Percentiles rank a stretch among this genome's conserved stretches.
These are phyloP conservation scores for Brenthis hecate DNA, from an alignment of 2,888 invertebrate genomes.

Conservation along the genomic window DNA sequence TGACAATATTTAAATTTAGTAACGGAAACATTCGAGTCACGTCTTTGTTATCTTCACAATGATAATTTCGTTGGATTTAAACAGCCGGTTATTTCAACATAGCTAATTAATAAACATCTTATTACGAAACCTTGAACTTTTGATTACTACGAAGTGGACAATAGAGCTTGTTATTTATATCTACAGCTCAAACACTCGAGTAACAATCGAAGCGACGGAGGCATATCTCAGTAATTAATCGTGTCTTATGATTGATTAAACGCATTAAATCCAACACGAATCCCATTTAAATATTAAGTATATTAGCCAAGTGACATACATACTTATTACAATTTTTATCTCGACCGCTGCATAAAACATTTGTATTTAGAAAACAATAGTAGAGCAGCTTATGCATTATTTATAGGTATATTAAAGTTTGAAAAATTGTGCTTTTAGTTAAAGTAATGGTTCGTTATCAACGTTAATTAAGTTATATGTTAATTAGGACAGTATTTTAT, in stretches of 20 bases:
- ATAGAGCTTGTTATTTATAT: slow-evolving; percentile 71
- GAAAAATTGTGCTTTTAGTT: slow-evolving; percentile 4
- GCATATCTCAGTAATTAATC: slow-evolving; percentile 79
- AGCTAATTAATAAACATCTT: slow-evolving; percentile 78
- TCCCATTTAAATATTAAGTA: slow-evolving; percentile 78
- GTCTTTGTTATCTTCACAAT: slow-evolving; percentile 63
- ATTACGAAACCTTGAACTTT: slow-evolving; percentile 76
- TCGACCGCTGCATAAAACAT: slow-evolving; percentile 74
- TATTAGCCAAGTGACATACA: slow-evolving; percentile 76
- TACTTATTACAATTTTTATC: slow-evolving; percentile 77
- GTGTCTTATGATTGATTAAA: slow-evolving; percentile 80
- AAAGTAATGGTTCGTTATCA: slow-evolving; percentile 12
- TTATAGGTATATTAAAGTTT: slow-evolving; percentile 48
- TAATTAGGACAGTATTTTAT: slow-evolving; percentile 2
- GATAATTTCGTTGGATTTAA: slow-evolving; percentile 61
- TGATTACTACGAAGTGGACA: slow-evolving; percentile 72
- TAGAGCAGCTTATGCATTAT: slow-evolving; percentile 68
- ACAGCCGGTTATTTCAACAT: slow-evolving; percentile 63
- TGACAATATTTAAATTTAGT: slow-evolving; percentile 46
- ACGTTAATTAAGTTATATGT: slow-evolving; percentile 10
- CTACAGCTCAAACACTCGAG: slow-evolving; percentile 60
- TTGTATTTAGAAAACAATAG: slow-evolving; percentile 74
- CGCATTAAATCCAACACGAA: slow-evolving; percentile 78
- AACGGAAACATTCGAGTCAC: slow-evolving; percentile 57
- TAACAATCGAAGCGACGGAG: slow-evolving; percentile 64